Evolutionary conservation across 1,140 invertebrate genomes (phyloP).

Genomic region (Lepeophtheirus salmonis): DNA sequence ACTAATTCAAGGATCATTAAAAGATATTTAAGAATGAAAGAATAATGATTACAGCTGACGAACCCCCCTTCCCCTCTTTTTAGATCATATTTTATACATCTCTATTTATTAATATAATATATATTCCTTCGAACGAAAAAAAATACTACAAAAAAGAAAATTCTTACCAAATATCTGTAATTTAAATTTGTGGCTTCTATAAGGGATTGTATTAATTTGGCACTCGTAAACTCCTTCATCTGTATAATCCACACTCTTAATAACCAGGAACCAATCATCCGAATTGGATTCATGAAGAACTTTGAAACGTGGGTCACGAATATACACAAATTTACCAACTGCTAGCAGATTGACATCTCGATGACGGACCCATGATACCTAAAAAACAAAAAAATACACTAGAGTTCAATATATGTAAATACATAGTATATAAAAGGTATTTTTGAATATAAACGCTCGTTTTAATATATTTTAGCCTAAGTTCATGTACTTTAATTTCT

Average conservation of each 20-base stretch:
- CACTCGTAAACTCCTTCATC: slow-evolving; percentile 58
- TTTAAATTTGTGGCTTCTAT: slow-evolving; percentile 61
- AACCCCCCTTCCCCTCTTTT: too few relatives aligned
- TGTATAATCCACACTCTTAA: slow-evolving; percentile 38
- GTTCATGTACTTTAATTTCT: neutral
- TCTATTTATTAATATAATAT: too few relatives aligned
- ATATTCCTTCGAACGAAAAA: too few relatives aligned
- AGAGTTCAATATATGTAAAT: neutral
- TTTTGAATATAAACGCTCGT: neutral
- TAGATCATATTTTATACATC: too few relatives aligned
- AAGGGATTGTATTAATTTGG: slow-evolving; percentile 58
- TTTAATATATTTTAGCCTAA: neutral
- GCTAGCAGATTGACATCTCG: slow-evolving; percentile 53
- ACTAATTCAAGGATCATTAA: too few relatives aligned
- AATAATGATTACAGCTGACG: too few relatives aligned
- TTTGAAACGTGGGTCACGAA: slow-evolving; percentile 45
- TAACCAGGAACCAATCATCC: slow-evolving; percentile 44
- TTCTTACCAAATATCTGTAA: slow-evolving; percentile 60
- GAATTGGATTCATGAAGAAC: slow-evolving; percentile 27
- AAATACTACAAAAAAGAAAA: neutral
- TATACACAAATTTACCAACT: slow-evolving; percentile 44
- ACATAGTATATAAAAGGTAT: too few relatives aligned
- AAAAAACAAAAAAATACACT: slow-evolving; percentile 21
- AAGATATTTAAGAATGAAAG: too few relatives aligned
- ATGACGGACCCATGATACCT: slow-evolving; percentile 57